phyloP scores from a whole-genome alignment of 2,797 vertebrate species.

The Synanceia verrucosa region DNA sequence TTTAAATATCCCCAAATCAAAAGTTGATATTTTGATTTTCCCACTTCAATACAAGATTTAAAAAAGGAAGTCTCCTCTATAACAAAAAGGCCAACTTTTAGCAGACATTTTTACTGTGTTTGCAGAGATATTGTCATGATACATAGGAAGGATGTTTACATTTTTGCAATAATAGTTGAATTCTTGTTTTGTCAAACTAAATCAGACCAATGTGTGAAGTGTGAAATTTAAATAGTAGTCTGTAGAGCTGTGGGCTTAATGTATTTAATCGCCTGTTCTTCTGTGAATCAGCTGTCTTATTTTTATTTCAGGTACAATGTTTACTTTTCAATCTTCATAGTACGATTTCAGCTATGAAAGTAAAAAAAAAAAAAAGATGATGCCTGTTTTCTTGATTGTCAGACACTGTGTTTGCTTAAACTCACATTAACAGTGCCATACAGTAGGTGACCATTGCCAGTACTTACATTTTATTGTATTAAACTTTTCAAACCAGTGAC shows the following conservation, averaged over 20 bases:
- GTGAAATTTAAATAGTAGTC: slow-evolving; percentile 59
- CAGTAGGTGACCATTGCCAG: slow-evolving; percentile 54
- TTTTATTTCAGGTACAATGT: slow-evolving; percentile 67
- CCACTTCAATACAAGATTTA: slow-evolving; percentile 5
- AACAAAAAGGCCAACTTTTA: slow-evolving; percentile 32
- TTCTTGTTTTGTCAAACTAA: slow-evolving; percentile 64
- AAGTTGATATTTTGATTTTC: slow-evolving; percentile 15
- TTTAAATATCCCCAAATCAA: slow-evolving; percentile 8
- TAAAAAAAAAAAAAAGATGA: slow-evolving; percentile 21
- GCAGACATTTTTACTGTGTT: slow-evolving; percentile 61
- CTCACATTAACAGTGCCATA: slow-evolving; percentile 70
- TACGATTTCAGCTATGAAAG: slow-evolving; percentile 55
- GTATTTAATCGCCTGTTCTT: slow-evolving; percentile 57
- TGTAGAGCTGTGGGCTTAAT: slow-evolving; percentile 60
- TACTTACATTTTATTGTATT: slow-evolving; percentile 45
- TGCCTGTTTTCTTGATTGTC: slow-evolving; percentile 56
- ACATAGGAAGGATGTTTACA: slow-evolving; percentile 76
- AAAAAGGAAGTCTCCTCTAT: not conserved
- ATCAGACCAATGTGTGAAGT: slow-evolving; percentile 68
- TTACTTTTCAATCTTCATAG: slow-evolving; percentile 57
- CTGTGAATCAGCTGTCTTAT: slow-evolving; percentile 65
- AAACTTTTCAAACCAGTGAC: slow-evolving; percentile 44
- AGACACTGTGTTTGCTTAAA: slow-evolving; percentile 54
- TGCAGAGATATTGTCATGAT: slow-evolving; percentile 70
- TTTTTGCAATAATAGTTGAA: slow-evolving; percentile 82